Conservation (phyloP, 2,797 vertebrate species). For the Hippocampus kuda region DNA sequence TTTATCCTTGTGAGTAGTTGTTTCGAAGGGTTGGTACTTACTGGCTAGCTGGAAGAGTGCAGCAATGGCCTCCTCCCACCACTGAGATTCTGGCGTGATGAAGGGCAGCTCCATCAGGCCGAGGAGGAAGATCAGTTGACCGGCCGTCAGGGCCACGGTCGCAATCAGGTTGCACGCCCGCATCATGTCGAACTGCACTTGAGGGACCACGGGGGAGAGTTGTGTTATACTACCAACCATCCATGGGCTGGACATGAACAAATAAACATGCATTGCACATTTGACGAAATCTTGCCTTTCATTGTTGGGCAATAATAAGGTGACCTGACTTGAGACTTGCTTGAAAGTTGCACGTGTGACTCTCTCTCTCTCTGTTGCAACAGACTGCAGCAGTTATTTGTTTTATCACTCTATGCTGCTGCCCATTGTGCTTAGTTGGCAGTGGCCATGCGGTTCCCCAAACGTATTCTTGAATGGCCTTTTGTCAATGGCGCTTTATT, state of each 20-base stretch:
- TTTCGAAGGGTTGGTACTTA: slow-evolving; percentile 65
- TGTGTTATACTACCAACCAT: slow-evolving; percentile 25
- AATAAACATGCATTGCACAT: neutral
- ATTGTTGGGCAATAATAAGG: no score
- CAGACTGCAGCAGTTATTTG: neutral
- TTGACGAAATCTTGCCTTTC: no score
- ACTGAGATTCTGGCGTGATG: slow-evolving; percentile 83
- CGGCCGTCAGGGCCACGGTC: slow-evolving; percentile 81
- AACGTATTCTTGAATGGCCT: slow-evolving; percentile 34
- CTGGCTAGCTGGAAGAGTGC: slow-evolving; percentile 95
- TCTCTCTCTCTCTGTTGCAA: neutral
- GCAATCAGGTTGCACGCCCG: slow-evolving; percentile 96
- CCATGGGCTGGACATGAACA: neutral
- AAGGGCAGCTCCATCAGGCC: slow-evolving; percentile 82
- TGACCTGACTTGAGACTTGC: neutral
- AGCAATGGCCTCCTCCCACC: slow-evolving; percentile 99
- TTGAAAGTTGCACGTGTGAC: neutral
- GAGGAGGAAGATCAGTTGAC: slow-evolving; percentile 91
- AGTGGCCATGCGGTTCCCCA: slow-evolving; percentile 19
- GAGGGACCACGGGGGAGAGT: slow-evolving; percentile 27
- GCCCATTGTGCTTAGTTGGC: slow-evolving; percentile 20
- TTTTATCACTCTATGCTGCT: slow-evolving; percentile 6
- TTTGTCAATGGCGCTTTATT: slow-evolving; percentile 32
- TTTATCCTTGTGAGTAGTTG: neutral
- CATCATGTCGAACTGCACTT: slow-evolving; percentile 99